Conservation (phyloP, 2,113 vertebrate species). For the Sisor rabdophorus region DNA sequence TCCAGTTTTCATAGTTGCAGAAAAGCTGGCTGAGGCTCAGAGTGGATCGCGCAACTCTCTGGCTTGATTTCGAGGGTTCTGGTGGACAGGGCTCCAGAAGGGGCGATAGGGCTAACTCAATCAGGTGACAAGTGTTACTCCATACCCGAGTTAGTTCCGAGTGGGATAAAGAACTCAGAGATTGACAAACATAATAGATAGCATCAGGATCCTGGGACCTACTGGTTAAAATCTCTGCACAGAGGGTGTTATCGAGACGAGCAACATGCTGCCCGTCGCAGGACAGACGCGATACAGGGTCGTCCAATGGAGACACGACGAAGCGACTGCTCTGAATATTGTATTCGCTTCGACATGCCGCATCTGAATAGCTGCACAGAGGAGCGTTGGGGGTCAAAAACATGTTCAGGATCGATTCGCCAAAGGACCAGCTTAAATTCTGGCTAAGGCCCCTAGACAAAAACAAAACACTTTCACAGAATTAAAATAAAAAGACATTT, state of each 20-base stretch:
- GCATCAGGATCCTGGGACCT: slow-evolving; percentile 13
- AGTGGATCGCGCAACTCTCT: slow-evolving; percentile 49
- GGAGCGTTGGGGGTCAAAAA: slow-evolving; percentile 53
- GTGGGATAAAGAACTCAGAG: slow-evolving; percentile 52
- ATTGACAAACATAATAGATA: slow-evolving; percentile 58
- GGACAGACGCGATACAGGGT: slow-evolving; percentile 22
- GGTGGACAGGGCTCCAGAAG: slow-evolving; percentile 43
- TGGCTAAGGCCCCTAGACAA: slow-evolving; percentile 69
- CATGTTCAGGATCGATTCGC: slow-evolving; percentile 62
- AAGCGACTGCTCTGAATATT: slow-evolving; percentile 41
- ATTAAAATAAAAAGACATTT: no score
- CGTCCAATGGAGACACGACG: neutral
- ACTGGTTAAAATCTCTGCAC: slow-evolving; percentile 52
- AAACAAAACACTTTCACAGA: slow-evolving; percentile 32
- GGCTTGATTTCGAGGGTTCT: neutral
- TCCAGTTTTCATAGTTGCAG: slow-evolving; percentile 69
- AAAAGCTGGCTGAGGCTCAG: slow-evolving; percentile 61
- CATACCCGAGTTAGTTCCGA: slow-evolving; percentile 55
- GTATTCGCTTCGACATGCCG: slow-evolving; percentile 49
- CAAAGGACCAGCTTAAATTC: slow-evolving; percentile 74
- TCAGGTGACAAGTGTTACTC: slow-evolving; percentile 59
- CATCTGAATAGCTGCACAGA: slow-evolving; percentile 49
- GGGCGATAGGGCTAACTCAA: slow-evolving; percentile 49
- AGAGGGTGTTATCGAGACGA: slow-evolving; percentile 64
- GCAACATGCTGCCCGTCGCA: slow-evolving; percentile 61